Evolutionary conservation across 2,888 invertebrate genomes (phyloP), one percentile per base, ranked within the genome.

Genomic region (Mythimna vitellina): DNA sequence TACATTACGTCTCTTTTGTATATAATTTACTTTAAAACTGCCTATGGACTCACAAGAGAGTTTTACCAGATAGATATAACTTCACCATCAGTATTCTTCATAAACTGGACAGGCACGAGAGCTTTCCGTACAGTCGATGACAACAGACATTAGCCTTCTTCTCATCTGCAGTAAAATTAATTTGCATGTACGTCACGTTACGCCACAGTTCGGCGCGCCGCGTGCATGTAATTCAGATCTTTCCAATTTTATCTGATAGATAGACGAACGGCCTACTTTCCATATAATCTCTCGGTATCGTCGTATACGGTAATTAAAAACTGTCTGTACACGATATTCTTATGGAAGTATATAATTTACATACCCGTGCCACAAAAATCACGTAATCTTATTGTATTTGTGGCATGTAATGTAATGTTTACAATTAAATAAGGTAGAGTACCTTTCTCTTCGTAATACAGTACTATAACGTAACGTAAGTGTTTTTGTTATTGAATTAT

Each of bases 361-460:
- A 53, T 70, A 65, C 54, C 29, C 66, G 51, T 78, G 78, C 53
- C 58, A 71, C 70, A 49, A 60, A 64, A 56, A 22, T 63, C 78
- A 83, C 78, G 78, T 83, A 78, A 82, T 64, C 58, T 70, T 71
- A 84, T 76, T 70, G 71, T 82, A 75, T 84, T 80, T 53, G 72
- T 73, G 65, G 81, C 65, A 61, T 80, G 69, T 77, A 76, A 65
- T 82, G 63, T 76, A 68, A 70, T 73, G 56, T 70, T 73, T 73
- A 70, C 70, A 83, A 83, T 78, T 71, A 78, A 82, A 78, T 80
- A 73, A 73, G 73, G 29, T 60, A 71, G 17, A 60, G 62, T 78
- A 83, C 86, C 86, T 88, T 88, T 88, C 88, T 81, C 86, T 87
- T 78, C 53, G 29, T 68, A 62, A 46, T 65, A 56, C 51, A 70